These are phyloP conservation scores for Bovichtus variegatus DNA, from an alignment of 2,797 vertebrate species.

Conservation along the genomic window DNA sequence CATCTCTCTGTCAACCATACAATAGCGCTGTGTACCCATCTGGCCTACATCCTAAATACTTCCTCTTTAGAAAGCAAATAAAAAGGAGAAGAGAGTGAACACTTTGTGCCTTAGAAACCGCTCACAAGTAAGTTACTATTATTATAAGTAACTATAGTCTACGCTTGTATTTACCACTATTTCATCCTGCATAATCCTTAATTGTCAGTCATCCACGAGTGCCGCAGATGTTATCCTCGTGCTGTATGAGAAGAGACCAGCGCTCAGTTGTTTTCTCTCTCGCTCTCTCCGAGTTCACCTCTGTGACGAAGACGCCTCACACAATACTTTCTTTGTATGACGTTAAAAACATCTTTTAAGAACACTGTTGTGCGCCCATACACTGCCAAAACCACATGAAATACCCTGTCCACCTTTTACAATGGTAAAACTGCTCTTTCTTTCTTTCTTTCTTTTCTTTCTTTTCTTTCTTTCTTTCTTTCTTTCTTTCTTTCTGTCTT, in stretches of 20 bases:
- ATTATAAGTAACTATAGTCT: neutral
- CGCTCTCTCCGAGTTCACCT: slow-evolving; percentile 27
- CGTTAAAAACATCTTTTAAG: slow-evolving; percentile 43
- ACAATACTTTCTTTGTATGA: slow-evolving; percentile 55
- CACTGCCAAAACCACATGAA: slow-evolving; percentile 34
- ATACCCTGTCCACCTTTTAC: neutral
- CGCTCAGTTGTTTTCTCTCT: slow-evolving; percentile 14
- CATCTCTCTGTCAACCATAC: slow-evolving; percentile 81
- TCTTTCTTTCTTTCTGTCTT: neutral
- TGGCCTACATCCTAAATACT: slow-evolving; percentile 76
- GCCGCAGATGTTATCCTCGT: neutral
- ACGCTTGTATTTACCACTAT: neutral
- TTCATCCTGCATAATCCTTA: neutral
- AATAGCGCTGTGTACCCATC: slow-evolving; percentile 79
- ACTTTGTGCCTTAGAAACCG: slow-evolving; percentile 15
- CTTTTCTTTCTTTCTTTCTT: neutral
- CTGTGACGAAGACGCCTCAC: slow-evolving; percentile 19
- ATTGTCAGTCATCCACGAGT: slow-evolving; percentile 1
- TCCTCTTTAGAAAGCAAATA: slow-evolving; percentile 71
- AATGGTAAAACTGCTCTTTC: neutral
- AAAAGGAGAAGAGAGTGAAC: slow-evolving; percentile 37
- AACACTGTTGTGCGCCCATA: neutral
- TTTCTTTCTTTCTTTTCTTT: slow-evolving; percentile 9
- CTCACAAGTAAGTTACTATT: neutral
- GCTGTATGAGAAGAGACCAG: slow-evolving; percentile 1